A percentile compares a stretch with the other conserved stretches of the same genome.
Evolutionary conservation across 1,140 invertebrate genomes (phyloP).

Genomic region (Aphaenogaster floridana): DNA sequence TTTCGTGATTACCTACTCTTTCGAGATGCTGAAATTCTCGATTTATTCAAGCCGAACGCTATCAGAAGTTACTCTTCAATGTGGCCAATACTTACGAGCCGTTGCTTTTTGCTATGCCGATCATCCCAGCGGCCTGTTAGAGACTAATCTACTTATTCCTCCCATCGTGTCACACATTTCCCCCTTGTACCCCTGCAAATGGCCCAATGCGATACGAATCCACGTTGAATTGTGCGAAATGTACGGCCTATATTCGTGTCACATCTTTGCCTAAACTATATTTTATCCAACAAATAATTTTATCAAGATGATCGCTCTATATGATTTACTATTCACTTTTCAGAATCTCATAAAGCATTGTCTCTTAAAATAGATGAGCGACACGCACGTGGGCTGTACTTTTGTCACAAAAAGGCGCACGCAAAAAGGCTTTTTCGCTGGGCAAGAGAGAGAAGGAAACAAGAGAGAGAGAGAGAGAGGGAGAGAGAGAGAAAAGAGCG

Average conservation of each 20-base stretch:
- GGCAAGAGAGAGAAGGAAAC: constrained; percentile 17
- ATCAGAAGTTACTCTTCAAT: constrained; percentile 37
- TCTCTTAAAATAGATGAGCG: constrained; percentile 1
- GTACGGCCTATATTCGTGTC: neutral
- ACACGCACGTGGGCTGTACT: neutral
- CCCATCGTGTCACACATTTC: constrained; percentile 3
- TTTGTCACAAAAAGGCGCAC: constrained; percentile 41
- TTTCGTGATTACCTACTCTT: constrained; percentile 1
- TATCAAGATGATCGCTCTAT: neutral
- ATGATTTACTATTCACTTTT: neutral
- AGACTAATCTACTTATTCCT: constrained; percentile 35
- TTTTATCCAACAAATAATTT: constrained; percentile 13
- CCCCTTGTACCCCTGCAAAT: neutral
- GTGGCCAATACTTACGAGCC: constrained; percentile 38
- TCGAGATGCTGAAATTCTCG: neutral
- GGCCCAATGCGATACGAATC: constrained; percentile 44
- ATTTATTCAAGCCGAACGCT: constrained; percentile 35
- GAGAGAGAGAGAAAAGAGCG: constrained; percentile 14
- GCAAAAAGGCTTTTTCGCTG: constrained; percentile 59
- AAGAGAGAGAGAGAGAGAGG: constrained; percentile 38
- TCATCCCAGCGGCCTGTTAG: constrained; percentile 22
- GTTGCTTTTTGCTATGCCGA: constrained; percentile 49
- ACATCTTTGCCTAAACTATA: neutral
- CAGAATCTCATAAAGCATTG: neutral
- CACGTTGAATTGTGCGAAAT: constrained; percentile 11